Base-by-base conservation (phyloP, 2,888 invertebrate species). In the Eustalomyia histrio region DNA sequence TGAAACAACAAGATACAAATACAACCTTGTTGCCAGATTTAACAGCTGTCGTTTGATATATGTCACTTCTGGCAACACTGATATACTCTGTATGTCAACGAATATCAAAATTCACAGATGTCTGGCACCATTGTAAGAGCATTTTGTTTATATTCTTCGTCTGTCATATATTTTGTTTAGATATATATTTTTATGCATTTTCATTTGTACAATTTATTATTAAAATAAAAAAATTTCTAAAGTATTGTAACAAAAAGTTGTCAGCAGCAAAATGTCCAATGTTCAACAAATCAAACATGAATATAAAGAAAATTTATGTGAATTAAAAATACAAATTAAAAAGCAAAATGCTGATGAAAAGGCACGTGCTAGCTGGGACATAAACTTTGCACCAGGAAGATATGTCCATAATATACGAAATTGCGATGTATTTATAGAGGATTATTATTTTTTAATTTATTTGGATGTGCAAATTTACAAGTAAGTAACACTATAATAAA, bases 341-440 rank as follows among this genome's bases (percentile, higher is more conserved):
- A 72, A 63, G 2, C 55, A 14, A 4, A 16, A 57, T 16, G 43
- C 10, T 21, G 47, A 50, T 16, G 58, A 52, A 58, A 1, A 6
- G 43, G 14, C 39, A 39, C 39, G 18, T 12, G 14, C 29, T 21
- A n/a, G 16, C 14, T n/a, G 58, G 14, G 43, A 14, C n/a, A 5
- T 6, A n/a, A 58, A 57, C 18, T 60, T 14, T 21, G 67, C 57
- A 9, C 58, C 74, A 67, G 83, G 81, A 9, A 84, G 84, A 78
- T 84, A 83, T 84, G 85, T 86, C 69, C 85, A 87, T 82, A 87
- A 85, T 79, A 84, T 87, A 65, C 81, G 86, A 68, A 89, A 87
- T 83, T 89, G 88, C 81, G 90, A 90, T 86, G 82, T 90, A 79
- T 90, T 86, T 74, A 86, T 90, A 67, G 88, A 88, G 43, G 87